These are phyloP conservation scores for Saguinus midas DNA, from an alignment of 2,113 vertebrate species.

Conservation along the genomic window DNA sequence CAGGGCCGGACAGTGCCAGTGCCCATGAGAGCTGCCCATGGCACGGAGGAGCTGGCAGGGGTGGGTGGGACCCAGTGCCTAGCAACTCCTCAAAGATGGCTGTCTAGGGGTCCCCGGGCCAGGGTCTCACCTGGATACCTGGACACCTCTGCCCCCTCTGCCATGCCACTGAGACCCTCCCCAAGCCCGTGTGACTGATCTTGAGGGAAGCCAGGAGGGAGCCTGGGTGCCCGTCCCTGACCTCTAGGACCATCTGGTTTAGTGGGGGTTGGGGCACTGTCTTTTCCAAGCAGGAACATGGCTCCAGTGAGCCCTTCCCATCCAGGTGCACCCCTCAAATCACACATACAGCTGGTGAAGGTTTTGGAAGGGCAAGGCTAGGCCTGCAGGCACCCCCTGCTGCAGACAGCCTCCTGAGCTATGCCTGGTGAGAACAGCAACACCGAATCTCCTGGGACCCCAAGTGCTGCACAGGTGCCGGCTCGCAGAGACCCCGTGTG, in stretches of 20 bases:
- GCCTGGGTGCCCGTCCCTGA: not conserved
- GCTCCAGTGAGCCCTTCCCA: too few species aligned
- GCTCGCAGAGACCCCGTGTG: not conserved
- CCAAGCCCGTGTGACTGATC: not conserved
- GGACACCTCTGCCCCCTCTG: not conserved
- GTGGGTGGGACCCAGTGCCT: not conserved
- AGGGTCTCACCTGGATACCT: not conserved
- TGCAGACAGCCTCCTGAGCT: not conserved
- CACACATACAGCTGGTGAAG: not conserved
- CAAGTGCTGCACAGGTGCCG: accelerated
- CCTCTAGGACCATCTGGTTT: not conserved
- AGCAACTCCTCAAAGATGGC: not conserved
- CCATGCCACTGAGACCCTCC: not conserved
- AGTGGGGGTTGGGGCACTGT: not conserved
- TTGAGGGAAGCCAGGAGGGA: not conserved
- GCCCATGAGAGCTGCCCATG: not conserved
- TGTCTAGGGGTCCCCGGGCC: not conserved
- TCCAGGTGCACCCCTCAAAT: not conserved
- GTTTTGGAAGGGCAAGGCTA: too few species aligned
- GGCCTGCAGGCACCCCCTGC: not conserved
- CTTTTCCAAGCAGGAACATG: not conserved
- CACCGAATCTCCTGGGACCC: not conserved
- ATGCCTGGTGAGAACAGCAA: not conserved
- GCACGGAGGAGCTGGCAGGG: not conserved
- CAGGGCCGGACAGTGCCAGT: not conserved